Evolutionary conservation across 2,888 invertebrate genomes (phyloP), one percentile per base, ranked within the genome.

Genomic region (Caenorhabditis panamensis): DNA sequence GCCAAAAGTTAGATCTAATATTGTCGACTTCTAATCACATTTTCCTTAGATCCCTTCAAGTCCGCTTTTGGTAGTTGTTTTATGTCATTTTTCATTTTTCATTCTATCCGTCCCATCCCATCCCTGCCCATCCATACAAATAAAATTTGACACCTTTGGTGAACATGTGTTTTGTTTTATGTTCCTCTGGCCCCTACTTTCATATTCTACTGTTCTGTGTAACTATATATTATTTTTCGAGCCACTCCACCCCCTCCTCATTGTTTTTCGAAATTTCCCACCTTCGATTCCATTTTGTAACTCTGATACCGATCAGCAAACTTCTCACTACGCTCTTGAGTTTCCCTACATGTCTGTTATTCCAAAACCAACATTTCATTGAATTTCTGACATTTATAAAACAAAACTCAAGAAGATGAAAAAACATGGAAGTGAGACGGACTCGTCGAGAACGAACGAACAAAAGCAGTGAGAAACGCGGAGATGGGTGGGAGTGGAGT

Each of bases 91-190:
- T 22, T 62, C 28, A 53, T 62, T 18, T 16, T 9, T 6, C n/a
- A 31, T 31, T 31, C 31, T 31, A 31, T 31, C 9, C 31, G 9
- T 9, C 4, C 9, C 31, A 31, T 31, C 31, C 4, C 9, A 6
- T 31, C 31, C 31, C 41, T 71, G 6, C 20, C 36, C 41, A 61
- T 53, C 18, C 49, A 31, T 44, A n/a, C 20, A n/a, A 59, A 24
- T 24, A 59, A 66, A 75, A 75, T 66, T 66, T 24, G 75, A 75
- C 66, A 75, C 75, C 75, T 75, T 31, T 37, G 18, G 36, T 5
- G 51, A 51, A 22, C 51, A 22, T 24, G 51, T 56, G 36, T 63
- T 49, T 31, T 31, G 9, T 31, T 6, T 31, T 31, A 31, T 31
- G 5, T 63, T 56, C 36, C 41, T 13, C 11, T 13, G 11, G 2